These are phyloP conservation scores for Acanthis flammea DNA, from an alignment of 2,797 vertebrate species.

Conservation along the genomic window DNA sequence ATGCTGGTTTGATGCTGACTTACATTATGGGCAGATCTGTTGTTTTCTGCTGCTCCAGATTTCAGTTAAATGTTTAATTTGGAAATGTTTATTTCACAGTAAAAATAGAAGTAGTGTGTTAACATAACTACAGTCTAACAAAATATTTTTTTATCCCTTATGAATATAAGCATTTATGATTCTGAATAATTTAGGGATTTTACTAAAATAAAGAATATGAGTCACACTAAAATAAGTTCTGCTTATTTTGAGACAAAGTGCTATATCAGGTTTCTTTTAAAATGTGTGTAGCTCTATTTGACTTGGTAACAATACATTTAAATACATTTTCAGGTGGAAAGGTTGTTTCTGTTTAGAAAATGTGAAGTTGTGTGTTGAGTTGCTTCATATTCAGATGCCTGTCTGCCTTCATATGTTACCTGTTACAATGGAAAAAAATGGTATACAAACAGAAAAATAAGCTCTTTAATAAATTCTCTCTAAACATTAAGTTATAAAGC, in stretches of 20 bases:
- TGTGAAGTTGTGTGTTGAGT: background rate
- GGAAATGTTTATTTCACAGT: background rate
- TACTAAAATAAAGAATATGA: background rate
- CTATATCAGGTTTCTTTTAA: background rate
- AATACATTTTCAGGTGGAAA: background rate
- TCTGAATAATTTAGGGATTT: background rate
- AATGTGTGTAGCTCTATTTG: background rate
- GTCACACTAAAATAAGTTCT: background rate
- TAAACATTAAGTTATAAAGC: background rate
- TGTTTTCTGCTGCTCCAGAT: background rate
- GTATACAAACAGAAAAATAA: background rate
- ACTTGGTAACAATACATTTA: background rate
- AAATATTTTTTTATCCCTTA: background rate
- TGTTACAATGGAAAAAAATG: background rate
- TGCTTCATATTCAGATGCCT: background rate
- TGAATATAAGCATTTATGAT: background rate
- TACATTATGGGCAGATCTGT: background rate
- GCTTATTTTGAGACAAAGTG: background rate
- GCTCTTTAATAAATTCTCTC: background rate
- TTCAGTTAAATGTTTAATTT: background rate
- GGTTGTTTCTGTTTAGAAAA: background rate
- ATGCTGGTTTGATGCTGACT: background rate
- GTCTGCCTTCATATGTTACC: rapidly evolving
- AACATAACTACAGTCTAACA: background rate
- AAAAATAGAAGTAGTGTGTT: background rate